A percentile compares a stretch with the other conserved stretches of the same genome.
Evolutionary conservation across 2,888 invertebrate species (phyloP).

Genomic region (Hyppa rectilinea): DNA sequence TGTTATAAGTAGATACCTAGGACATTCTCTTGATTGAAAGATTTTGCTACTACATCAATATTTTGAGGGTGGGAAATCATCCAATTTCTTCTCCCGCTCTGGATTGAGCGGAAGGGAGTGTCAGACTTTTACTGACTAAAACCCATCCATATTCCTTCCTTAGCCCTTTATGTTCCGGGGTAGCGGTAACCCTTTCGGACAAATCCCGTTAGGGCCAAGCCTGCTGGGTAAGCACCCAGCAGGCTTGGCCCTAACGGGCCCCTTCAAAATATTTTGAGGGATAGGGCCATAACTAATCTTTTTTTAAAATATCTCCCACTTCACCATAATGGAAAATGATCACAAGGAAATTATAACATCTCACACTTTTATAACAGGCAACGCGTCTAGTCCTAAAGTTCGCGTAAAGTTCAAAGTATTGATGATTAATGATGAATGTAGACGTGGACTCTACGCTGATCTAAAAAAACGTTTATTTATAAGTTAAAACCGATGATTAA

Average conservation of each 20-base stretch:
- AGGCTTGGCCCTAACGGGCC: too few species aligned
- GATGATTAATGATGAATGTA: slow-evolving; percentile 5
- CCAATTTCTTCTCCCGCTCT: too few species aligned
- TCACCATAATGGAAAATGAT: background rate
- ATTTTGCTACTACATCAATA: background rate
- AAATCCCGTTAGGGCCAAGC: too few species aligned
- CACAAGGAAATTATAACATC: background rate
- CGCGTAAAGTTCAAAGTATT: slow-evolving; percentile 22
- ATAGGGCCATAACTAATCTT: background rate
- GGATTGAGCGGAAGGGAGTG: too few species aligned
- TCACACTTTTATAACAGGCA: background rate
- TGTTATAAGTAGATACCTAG: background rate
- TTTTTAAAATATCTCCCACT: too few species aligned
- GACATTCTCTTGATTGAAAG: background rate
- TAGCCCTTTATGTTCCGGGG: too few species aligned
- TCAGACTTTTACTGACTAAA: too few species aligned
- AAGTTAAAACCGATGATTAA: background rate
- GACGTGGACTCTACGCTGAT: background rate
- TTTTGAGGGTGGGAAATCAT: too few species aligned
- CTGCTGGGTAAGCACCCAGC: too few species aligned
- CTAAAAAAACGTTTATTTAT: background rate
- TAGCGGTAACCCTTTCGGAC: too few species aligned
- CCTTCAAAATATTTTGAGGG: background rate
- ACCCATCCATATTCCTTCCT: too few species aligned
- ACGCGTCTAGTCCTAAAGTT: too few species aligned